A percentile compares a stretch with the other conserved stretches of the same genome.
Evolutionary conservation across 1,140 invertebrate genomes (phyloP).

Genomic region (Rhagoletis zephyria): DNA sequence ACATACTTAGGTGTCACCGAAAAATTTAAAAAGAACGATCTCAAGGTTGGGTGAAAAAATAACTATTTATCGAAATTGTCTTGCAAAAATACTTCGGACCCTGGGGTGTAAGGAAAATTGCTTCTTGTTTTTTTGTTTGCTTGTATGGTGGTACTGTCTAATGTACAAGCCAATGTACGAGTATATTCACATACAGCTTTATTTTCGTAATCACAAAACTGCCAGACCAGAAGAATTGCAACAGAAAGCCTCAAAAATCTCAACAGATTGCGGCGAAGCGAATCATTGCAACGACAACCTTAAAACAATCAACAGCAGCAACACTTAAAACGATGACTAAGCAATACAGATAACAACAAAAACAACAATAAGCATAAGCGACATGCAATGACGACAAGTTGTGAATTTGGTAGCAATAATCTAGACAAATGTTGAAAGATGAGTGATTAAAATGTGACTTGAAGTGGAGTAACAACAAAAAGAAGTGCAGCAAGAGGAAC

Average conservation of each 20-base stretch:
- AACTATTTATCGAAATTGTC: too few species aligned
- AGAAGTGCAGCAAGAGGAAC: not conserved
- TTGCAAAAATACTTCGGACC: too few species aligned
- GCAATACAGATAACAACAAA: not conserved
- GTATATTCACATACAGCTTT: too few species aligned
- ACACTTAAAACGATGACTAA: not conserved
- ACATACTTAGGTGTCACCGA: too few species aligned
- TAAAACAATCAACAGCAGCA: not conserved
- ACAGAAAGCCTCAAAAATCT: not conserved
- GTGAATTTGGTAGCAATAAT: constrained; percentile 24
- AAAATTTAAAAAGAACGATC: too few species aligned
- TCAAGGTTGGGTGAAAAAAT: too few species aligned
- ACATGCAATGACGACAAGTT: constrained; percentile 1
- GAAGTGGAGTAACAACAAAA: not conserved
- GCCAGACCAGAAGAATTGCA: too few species aligned
- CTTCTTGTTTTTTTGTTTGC: too few species aligned
- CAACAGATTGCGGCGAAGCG: not conserved
- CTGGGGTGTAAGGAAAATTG: too few species aligned
- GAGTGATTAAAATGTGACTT: constrained; percentile 36
- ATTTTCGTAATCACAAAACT: too few species aligned
- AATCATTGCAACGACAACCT: not conserved
- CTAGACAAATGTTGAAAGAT: constrained; percentile 36
- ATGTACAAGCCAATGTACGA: too few species aligned
- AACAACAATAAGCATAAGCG: not conserved
- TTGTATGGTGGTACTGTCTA: too few species aligned